Evolutionary conservation across 2,113 vertebrate species (phyloP).

Genomic region (Pelobates fuscus): DNA sequence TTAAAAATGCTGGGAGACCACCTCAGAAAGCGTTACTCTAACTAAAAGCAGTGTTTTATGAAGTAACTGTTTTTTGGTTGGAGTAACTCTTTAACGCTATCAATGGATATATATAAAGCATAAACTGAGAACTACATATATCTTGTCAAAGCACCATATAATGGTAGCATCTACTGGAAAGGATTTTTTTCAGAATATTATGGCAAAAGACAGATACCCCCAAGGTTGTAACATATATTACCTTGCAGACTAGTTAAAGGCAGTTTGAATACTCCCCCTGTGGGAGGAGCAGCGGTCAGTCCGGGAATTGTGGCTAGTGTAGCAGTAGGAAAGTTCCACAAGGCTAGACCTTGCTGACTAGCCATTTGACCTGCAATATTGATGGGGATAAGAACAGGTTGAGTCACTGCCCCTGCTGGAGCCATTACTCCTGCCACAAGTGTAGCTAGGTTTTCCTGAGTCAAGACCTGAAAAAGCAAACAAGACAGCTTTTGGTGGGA

Average conservation of each 20-base stretch:
- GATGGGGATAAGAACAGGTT: conserved; percentile 95
- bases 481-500: background rate
- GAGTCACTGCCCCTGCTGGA: conserved; percentile 88
- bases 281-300: conserved; percentile 76
- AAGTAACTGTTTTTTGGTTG: no score
- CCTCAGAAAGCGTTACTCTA: no score
- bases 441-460: conserved; percentile 93
- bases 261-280: conserved; percentile 87
- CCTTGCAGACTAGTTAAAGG: conserved; percentile 89
- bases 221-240: no score
- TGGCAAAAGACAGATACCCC: no score
- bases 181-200: no score
- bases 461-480: conserved; percentile 86
- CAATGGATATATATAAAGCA: no score
- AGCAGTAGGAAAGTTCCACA: conserved; percentile 91
- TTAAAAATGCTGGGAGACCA: no score
- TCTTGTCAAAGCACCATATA: no score
- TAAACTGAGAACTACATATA: no score
- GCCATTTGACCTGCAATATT: conserved; percentile 90
- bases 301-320: conserved; percentile 87
- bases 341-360: conserved; percentile 90
- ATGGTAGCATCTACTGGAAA: no score
- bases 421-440: conserved; percentile 97
- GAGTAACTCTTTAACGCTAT: no score
- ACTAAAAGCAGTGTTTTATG: no score